Base-by-base conservation (phyloP, 2,797 vertebrate genomes). In the Thaleichthys pacificus region DNA sequence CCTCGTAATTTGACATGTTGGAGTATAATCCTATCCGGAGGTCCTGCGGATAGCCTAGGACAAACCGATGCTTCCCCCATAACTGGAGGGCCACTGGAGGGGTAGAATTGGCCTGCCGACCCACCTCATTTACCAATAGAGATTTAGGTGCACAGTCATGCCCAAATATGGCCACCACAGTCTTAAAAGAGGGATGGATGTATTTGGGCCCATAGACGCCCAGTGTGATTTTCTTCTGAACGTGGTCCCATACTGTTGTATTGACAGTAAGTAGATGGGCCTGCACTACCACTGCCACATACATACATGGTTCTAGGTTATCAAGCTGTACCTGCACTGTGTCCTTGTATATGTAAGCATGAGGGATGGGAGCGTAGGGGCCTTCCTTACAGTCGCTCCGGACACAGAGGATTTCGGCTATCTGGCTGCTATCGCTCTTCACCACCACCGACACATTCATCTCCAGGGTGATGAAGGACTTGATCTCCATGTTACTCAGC, bases 61-160 rank as follows among this genome's bases (percentile, higher is more conserved):
- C 2, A 68, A 99, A 99, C 80, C 97, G 96, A 83, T 99, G 97
- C 82, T 95, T 97, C 0, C 98, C 98, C 98, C 98, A 99, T 14
- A 99, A 93, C 85, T 98, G 97, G 1, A 99, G 92, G 0, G 96
- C 94, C 1, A 97, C 96, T 0, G 96, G 94, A 0, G 96, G 95
- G 0, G 89, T 71, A 2, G 90, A 76, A n/a, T 92, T 89, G 4
- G 87, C 89, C 77, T 95, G 95, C 3, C 93, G 91, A 0, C 93
- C 93, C 42, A 94, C 94, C 80, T 98, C 97, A 0, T 84, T 96
- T 21, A 98, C 95, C 77, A 98, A 73, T 22, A 99, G 90, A 0
- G 94, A 97, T 85, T 97, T 97, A 1, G 98, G 98, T 0, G 97
- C 93, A 0, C 96, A 97, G 26, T 98, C 97, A 0, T 99, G 98